Base-by-base conservation (phyloP, 2,888 invertebrate species). In the Dryobota labecula region DNA sequence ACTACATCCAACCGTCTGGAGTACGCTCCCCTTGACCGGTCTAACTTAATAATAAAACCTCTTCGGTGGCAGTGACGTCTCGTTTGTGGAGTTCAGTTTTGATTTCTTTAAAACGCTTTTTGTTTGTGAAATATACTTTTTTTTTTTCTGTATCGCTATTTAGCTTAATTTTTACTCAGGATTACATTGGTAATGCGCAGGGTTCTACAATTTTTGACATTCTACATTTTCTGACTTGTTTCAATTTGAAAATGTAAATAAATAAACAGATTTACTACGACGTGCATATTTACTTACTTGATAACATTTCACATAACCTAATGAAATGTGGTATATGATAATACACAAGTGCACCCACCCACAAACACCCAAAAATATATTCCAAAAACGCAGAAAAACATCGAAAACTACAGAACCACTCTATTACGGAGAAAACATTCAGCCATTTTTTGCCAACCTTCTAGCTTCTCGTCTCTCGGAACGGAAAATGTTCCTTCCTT, bases 21-120 rank as follows among this genome's bases (percentile, higher is more conserved):
- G 89, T 86, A 86, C 87, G 86, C 87, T 87, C 88, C 76, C 84
- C 90, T 90, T 91, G 93, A 90, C 90, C 91, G 90, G 89, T 90
- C 92, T 95, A 94, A 95, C 94, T 93, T 92, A 94, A 95, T 96
- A 95, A 94, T 92, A 93, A 91, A 95, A 94, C 92, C 93, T 94
- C 92, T 93, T 91, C 89, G 87, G 90, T 89, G 83, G 86, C 88
- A 87, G 90, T 90, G 91, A 92, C 91, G 89, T 92, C 89, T 90
- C 88, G 89, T 88, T 91, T 90, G 90, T 90, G 81, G 93, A 91
- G 91, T 90, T 92, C 88, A 79, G 78, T 82, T 77, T 73, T 64
- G 73, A 85, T 84, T 85, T 70, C 27, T 58, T 11, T 61, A 57
- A 68, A 83, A 79, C 64, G 38, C 11, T 73, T 76, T 71, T 61